Conservation (phyloP, 2,888 invertebrate species). For the Oeneis ivallda region DNA sequence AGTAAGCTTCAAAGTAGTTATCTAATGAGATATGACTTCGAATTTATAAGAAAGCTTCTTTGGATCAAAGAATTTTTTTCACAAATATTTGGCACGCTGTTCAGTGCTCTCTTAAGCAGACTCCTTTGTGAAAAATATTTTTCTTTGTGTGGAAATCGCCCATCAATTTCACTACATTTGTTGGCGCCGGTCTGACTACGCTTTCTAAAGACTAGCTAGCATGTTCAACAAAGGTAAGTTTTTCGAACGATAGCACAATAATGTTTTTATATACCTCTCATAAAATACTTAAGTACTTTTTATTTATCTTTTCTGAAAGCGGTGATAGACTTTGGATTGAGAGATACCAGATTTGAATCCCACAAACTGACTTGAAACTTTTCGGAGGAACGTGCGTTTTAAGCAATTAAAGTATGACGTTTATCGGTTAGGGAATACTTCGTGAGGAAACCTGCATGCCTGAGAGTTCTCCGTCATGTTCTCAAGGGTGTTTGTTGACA, state of each 20-base stretch:
- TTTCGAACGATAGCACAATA: slow-evolving; percentile 1
- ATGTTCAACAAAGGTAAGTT: slow-evolving; percentile 13
- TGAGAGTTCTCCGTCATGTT: too few species aligned
- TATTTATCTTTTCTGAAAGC: too few species aligned
- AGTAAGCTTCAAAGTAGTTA: background rate
- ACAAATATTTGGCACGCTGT: slow-evolving; percentile 16
- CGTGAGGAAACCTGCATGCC: too few species aligned
- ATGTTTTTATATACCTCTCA: too few species aligned
- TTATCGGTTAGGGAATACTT: too few species aligned
- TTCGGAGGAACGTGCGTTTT: too few species aligned
- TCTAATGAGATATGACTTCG: background rate
- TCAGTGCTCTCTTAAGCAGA: slow-evolving; percentile 8
- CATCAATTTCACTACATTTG: slow-evolving; percentile 21
- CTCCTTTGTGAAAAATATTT: slow-evolving; percentile 13
- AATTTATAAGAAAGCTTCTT: background rate
- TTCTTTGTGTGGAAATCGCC: slow-evolving; percentile 19
- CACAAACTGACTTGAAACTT: too few species aligned
- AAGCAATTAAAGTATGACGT: too few species aligned
- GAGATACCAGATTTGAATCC: too few species aligned
- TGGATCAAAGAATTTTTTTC: slow-evolving; percentile 10
- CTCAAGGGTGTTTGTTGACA: too few species aligned
- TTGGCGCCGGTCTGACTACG: slow-evolving; percentile 18
- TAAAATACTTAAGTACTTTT: too few species aligned
- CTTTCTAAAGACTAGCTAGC: slow-evolving; percentile 12
- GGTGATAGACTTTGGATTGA: too few species aligned